Percentiles rank a stretch among this genome's conserved stretches.
Conservation (phyloP, 2,888 invertebrate species). For the Alloplasta piceator region DNA sequence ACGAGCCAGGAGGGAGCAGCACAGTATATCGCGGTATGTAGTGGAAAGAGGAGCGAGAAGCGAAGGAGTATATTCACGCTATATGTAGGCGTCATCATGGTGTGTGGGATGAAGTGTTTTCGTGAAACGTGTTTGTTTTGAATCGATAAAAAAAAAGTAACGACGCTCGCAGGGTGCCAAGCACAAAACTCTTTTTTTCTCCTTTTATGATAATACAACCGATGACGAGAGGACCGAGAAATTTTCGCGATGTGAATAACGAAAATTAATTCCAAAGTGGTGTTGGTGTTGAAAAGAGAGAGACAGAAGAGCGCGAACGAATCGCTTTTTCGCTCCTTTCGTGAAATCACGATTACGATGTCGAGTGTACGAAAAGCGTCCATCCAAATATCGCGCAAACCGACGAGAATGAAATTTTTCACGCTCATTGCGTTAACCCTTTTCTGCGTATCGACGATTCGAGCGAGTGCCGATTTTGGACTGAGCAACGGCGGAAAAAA, state of each 20-base stretch:
- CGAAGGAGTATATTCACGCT: constrained; percentile 23
- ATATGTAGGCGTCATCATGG: constrained; percentile 74
- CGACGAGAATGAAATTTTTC: constrained; percentile 29
- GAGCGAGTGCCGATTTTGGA: constrained; percentile 53
- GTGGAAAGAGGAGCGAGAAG: neutral
- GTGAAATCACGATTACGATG: constrained; percentile 55
- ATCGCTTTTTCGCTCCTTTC: constrained; percentile 12
- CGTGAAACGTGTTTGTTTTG: constrained; percentile 75
- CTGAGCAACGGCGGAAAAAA: constrained; percentile 55
- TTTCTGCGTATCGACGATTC: constrained; percentile 45
- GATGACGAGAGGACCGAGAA: neutral
- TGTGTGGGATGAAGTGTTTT: constrained; percentile 71
- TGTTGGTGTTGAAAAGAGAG: neutral
- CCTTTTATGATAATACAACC: neutral
- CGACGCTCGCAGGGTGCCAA: constrained; percentile 34
- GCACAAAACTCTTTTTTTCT: neutral
- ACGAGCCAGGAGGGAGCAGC: too few relatives aligned
- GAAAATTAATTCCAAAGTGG: constrained; percentile 13
- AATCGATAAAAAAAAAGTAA: constrained; percentile 69
- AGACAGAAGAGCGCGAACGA: constrained; percentile 10
- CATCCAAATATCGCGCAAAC: constrained; percentile 30
- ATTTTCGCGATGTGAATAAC: constrained; percentile 29
- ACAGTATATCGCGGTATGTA: too few relatives aligned
- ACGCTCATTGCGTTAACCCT: constrained; percentile 14
- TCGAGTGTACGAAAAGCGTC: constrained; percentile 51